phyloP scores from a whole-genome alignment of 2,888 invertebrate species.

The Nymphalis c-album region DNA sequence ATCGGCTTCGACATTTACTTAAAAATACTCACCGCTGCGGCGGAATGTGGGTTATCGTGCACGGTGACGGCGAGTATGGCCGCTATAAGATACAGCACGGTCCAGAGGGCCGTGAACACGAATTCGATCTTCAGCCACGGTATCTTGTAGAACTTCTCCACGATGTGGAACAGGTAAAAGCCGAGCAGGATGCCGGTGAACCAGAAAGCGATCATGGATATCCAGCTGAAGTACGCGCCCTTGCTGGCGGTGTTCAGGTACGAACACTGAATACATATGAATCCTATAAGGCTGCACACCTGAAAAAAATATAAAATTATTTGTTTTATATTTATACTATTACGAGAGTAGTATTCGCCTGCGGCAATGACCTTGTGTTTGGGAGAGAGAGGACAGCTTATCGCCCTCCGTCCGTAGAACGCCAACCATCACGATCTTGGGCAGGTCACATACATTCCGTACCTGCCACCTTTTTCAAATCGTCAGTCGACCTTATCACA shows the following conservation, averaged over 20 bases:
- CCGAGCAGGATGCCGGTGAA: conserved; percentile 89
- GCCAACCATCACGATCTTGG: too few relatives aligned
- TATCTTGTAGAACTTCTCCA: conserved; percentile 91
- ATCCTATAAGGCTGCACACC: conserved; percentile 87
- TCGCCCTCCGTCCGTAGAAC: too few relatives aligned
- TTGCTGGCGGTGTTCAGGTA: conserved; percentile 74
- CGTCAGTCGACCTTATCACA: too few relatives aligned
- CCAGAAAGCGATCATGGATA: conserved; percentile 93
- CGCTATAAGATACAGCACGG: conserved; percentile 88
- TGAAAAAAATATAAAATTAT: conserved; percentile 50
- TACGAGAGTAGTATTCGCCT: too few relatives aligned
- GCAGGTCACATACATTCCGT: too few relatives aligned
- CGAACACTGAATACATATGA: conserved; percentile 89
- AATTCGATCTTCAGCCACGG: conserved; percentile 94
- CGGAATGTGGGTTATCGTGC: conserved; percentile 81
- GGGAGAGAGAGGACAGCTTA: too few relatives aligned
- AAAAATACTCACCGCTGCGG: conserved; percentile 86
- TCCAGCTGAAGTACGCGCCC: conserved; percentile 88
- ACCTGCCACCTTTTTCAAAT: too few relatives aligned
- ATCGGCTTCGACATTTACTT: too few relatives aligned
- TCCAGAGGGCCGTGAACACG: conserved; percentile 87
- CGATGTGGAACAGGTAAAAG: conserved; percentile 91
- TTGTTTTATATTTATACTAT: background rate
- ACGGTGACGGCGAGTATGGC: conserved; percentile 85
- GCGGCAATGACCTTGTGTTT: too few relatives aligned